These are phyloP conservation scores for Maconellicoccus hirsutus DNA, from an alignment of 1,140 invertebrate genomes.

Conservation along the genomic window DNA sequence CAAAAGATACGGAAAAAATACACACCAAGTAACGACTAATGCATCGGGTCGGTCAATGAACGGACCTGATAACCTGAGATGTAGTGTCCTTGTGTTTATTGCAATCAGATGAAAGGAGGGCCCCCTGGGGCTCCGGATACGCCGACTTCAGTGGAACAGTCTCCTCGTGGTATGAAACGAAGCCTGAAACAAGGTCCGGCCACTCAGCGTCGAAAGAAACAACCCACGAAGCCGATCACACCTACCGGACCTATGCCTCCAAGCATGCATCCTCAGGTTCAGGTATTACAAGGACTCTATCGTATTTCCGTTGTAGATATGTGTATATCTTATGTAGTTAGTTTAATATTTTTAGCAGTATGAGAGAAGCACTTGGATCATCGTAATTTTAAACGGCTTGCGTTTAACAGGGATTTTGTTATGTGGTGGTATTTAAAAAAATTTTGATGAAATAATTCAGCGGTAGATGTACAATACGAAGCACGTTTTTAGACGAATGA, in stretches of 20 bases:
- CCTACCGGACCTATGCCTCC: slow-evolving; percentile 29
- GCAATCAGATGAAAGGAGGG: slow-evolving; percentile 39
- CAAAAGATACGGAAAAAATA: not conserved
- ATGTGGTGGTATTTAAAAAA: no score
- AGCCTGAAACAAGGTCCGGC: slow-evolving; percentile 28
- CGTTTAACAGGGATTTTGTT: no score
- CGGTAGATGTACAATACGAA: no score
- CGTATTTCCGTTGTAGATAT: slow-evolving; percentile 6
- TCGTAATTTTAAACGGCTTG: slow-evolving; percentile 4
- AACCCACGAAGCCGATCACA: slow-evolving; percentile 29
- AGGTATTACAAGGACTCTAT: slow-evolving; percentile 23
- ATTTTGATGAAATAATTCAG: no score
- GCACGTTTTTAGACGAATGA: no score
- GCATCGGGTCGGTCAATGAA: slow-evolving; percentile 27
- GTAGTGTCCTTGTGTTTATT: slow-evolving; percentile 35
- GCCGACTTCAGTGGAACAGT: slow-evolving; percentile 32
- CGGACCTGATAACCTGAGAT: slow-evolving; percentile 29
- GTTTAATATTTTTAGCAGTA: not conserved
- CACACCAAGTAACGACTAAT: not conserved
- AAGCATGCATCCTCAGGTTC: slow-evolving; percentile 29
- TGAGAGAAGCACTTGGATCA: not conserved
- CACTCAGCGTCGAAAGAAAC: slow-evolving; percentile 31
- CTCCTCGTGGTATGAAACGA: slow-evolving; percentile 33
- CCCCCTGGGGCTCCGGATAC: slow-evolving; percentile 40
- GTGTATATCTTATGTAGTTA: not conserved